Evolutionary conservation across 2,888 invertebrate genomes (phyloP), one percentile per base, ranked within the genome.

Genomic region (Himalopsyche anomala): DNA sequence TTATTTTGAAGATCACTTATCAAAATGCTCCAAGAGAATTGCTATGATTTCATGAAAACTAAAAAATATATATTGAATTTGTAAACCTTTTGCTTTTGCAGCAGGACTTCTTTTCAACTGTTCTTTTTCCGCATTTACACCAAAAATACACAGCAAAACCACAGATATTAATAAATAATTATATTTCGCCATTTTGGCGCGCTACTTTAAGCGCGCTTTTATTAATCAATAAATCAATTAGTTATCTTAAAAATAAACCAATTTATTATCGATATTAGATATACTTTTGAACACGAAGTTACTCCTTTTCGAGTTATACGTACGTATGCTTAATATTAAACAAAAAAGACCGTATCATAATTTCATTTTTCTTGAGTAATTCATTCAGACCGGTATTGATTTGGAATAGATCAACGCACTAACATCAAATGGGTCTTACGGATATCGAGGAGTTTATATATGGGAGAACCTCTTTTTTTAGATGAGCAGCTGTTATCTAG

Each of bases 401-500:
- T 74, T 8, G 19, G 36, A 74, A 74, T 74, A 36, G 74, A 12
- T 36, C 74, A 36, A 74, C 74, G 74, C 74, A 74, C 74, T 38
- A 74, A 12, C 38, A 74, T 28, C 74, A 74, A 74, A 74, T 74
- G 74, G 74, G 38, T 74, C 19, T 36, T 36, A 15, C 74, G 19
- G 36, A 28, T 28, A 74, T 36, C 15, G 19, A 36, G 4, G 74
- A 38, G 74, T 15, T 74, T 74, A 74, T 74, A 74, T 74, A 74
- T 74, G 74, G 36, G 74, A 36, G 74, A 28, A 74, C 12, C n/a
- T 74, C 38, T 36, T 74, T 74, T 74, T 74, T 74, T 74, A 36
- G 11, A 74, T 62, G 15, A 74, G 12, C 74, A 74, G 28, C 74
- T 74, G 74, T 15, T 74, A 74, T 74, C 74, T 74, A 51, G 51